Conservation (phyloP, 23 tunicate genomes). For the Corella eumyota region DNA sequence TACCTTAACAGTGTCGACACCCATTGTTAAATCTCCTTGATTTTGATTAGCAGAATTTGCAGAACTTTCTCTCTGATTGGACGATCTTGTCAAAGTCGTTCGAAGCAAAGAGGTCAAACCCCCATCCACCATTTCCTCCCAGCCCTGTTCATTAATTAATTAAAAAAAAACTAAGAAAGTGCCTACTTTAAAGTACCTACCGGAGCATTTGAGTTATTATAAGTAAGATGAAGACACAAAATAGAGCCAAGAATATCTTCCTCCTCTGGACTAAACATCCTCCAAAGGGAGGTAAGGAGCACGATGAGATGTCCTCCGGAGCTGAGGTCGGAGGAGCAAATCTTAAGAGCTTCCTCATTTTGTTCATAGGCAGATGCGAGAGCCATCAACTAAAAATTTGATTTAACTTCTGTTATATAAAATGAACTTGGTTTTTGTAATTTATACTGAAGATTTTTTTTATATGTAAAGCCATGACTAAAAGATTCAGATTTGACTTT, state of each 20-base stretch:
- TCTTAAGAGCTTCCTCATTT: conserved; percentile 18
- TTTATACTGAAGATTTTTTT: no score
- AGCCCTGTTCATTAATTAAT: conserved; percentile 42
- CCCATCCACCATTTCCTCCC: conserved; percentile 84
- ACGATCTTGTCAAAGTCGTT: conserved; percentile 21
- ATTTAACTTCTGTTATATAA: no score
- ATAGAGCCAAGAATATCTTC: conserved; percentile 9
- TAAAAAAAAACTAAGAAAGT: no score
- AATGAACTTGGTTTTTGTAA: no score
- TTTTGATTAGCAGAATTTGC: not conserved
- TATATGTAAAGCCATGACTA: no score
- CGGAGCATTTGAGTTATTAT: no score
- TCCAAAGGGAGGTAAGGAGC: conserved; percentile 30
- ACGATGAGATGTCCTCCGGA: conserved; percentile 28
- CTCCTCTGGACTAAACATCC: conserved; percentile 12
- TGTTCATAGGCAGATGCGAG: conserved; percentile 58
- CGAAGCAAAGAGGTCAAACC: conserved; percentile 37
- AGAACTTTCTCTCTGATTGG: conserved; percentile 8
- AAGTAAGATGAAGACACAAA: conserved; percentile 29
- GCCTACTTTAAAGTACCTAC: not conserved
- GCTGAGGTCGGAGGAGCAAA: conserved; percentile 18
- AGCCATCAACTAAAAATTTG: conserved; percentile 40
- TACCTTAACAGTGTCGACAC: conserved; percentile 41
- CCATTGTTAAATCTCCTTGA: conserved; percentile 3
- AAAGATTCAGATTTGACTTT: no score